These are phyloP conservation scores for Zaprionus tsacasi DNA, from an alignment of 1,140 invertebrate genomes.

Conservation along the genomic window DNA sequence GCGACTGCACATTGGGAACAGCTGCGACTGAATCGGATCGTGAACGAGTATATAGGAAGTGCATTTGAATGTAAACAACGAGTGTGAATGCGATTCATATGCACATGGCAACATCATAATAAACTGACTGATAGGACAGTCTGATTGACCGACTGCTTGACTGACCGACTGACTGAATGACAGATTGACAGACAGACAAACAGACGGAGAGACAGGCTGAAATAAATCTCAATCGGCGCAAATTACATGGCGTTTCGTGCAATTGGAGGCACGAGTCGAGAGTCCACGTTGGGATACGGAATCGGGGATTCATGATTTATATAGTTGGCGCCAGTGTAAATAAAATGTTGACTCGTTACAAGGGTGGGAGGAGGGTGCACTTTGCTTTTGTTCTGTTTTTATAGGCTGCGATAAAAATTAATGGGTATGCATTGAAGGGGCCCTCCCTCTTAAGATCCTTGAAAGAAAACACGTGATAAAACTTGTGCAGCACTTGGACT, in stretches of 20 bases:
- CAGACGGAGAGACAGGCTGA: no score
- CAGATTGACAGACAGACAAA: conserved; percentile 1
- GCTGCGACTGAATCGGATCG: conserved; percentile 21
- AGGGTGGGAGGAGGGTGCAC: neutral
- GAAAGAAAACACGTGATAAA: neutral
- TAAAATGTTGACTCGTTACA: conserved; percentile 31
- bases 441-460: neutral
- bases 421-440: conserved; percentile 3
- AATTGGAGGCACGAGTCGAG: conserved; percentile 2
- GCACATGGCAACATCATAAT: conserved; percentile 36
- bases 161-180: conserved; percentile 6
- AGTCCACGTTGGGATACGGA: neutral
- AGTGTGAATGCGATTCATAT: conserved; percentile 32
- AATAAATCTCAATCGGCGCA: conserved; percentile 66
- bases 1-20: conserved; percentile 11
- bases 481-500: neutral
- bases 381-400: conserved; percentile 12
- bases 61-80: conserved; percentile 47
- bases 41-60: conserved; percentile 75
- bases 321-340: conserved; percentile 56
- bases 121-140: conserved; percentile 19
- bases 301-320: conserved; percentile 53
- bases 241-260: conserved; percentile 48
- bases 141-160: conserved; percentile 46
- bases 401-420: conserved; percentile 3